phyloP scores from a whole-genome alignment of 92 coral and sea anemone genomes.

The Palythoa grandiflora region DNA sequence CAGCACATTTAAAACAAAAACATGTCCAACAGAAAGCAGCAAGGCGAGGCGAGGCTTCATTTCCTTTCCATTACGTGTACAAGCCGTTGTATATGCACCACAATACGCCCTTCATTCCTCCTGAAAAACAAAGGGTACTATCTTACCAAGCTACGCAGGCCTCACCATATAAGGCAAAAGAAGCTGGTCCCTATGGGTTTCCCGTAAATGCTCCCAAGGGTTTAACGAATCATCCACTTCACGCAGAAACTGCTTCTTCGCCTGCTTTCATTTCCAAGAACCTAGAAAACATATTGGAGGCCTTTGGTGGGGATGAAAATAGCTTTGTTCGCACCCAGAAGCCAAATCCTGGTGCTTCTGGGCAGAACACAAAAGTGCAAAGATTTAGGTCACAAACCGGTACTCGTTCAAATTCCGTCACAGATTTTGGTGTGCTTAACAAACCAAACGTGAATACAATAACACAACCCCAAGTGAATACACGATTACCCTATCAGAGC shows the following conservation, averaged over 20 bases:
- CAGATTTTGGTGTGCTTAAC: neutral
- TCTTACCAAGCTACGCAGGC: neutral
- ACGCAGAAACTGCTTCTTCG: constrained; percentile 12
- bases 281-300: constrained; percentile 32
- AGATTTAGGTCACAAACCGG: neutral
- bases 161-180: constrained; percentile 21
- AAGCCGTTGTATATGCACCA: neutral
- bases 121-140: neutral
- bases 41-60: neutral
- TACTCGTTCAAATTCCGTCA: neutral
- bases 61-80: constrained; percentile 3
- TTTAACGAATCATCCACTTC: neutral
- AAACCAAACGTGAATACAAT: neutral
- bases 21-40: neutral
- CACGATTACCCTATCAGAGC: neutral
- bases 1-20: constrained; percentile 17
- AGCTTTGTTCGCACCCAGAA: neutral
- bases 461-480: neutral
- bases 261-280: constrained; percentile 28
- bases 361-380: neutral
- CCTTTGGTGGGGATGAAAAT: constrained; percentile 33
- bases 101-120: neutral
- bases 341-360: neutral
- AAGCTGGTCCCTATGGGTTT: neutral
- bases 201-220: neutral